Evolutionary conservation across 1,140 invertebrate genomes (phyloP).

Genomic region (Megalopta genalis): DNA sequence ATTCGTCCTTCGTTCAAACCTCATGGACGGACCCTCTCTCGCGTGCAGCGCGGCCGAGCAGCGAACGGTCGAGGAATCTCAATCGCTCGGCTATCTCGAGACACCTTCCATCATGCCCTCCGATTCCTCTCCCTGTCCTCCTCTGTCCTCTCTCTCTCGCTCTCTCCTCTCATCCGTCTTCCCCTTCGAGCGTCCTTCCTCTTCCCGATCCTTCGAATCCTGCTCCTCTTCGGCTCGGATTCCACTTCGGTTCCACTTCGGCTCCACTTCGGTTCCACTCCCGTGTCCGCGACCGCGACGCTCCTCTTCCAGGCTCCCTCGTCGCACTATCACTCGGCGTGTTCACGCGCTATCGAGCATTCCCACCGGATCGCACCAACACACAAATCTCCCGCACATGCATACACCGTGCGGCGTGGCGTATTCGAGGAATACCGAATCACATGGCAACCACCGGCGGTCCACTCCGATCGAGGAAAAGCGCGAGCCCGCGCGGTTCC

Average conservation of each 20-base stretch:
- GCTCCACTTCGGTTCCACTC: neutral
- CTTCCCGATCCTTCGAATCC: neutral
- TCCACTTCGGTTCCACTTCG: neutral
- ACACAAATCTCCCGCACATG: no score
- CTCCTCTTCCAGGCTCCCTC: neutral
- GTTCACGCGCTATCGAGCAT: neutral
- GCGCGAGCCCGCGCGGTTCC: no score
- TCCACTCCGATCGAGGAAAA: no score
- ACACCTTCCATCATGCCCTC: conserved; percentile 43
- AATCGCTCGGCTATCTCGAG: conserved; percentile 43
- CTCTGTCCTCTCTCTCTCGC: neutral
- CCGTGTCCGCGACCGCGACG: neutral
- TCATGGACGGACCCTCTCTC: conserved; percentile 55
- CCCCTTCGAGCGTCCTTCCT: neutral
- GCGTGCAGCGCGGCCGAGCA: conserved; percentile 49
- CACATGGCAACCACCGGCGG: no score
- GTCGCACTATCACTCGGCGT: neutral
- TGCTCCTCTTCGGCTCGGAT: neutral
- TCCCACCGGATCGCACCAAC: neutral
- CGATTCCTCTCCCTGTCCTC: conserved; percentile 1
- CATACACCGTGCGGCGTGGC: no score
- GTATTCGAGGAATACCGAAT: no score
- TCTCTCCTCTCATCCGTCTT: neutral
- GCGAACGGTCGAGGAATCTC: conserved; percentile 67
- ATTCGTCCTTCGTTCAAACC: conserved; percentile 65